Evolutionary conservation across 2,797 vertebrate genomes (phyloP), one percentile per base, ranked within the genome.

Genomic region (Siniperca undulata): DNA sequence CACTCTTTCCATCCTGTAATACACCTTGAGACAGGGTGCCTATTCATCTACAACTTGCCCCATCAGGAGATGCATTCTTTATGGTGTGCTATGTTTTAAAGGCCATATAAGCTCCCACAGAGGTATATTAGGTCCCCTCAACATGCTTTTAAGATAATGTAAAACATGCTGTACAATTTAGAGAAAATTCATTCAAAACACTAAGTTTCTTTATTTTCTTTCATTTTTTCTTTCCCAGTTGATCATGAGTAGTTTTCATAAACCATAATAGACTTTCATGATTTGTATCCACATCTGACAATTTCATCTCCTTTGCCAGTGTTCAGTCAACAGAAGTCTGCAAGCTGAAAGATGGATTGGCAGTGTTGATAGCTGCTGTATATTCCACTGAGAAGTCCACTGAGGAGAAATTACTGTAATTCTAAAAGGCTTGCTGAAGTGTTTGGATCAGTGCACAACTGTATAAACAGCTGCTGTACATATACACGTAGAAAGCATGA

Each of bases 1-100:
- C 83, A 77, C 77, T 93, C 80, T 92, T 92, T 91, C 92, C 93
- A 92, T 93, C 84, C 61, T 85, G 82, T 84, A 87, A 91, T 74
- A 87, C 88, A 93, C 90, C 89, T 91, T 91, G 61, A 93, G 76
- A 94, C 90, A 91, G 82, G 86, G 67, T 70, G 71, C 66, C 91
- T 83, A 90, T 92, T 94, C 88, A 85, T 89, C 58, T 75, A 48
- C 71, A 71, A 78, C 80, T 74, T 77, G 46, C 56, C 86, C 72
- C 88, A 79, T 89, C 85, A 87, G 82, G 89, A 92, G 81, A 89
- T 83, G 59, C 80, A 82, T 77, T 90, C 79, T 78, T 93, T 70
- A 88, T 74, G 60, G 70, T 74, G 71, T 65, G 70, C 71, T 80
- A 40, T n/a, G 30, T 87, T 94, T 92, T 87, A 92, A 74, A 74